Conservation (phyloP, 2,797 vertebrate genomes). For the Amblyraja radiata region DNA sequence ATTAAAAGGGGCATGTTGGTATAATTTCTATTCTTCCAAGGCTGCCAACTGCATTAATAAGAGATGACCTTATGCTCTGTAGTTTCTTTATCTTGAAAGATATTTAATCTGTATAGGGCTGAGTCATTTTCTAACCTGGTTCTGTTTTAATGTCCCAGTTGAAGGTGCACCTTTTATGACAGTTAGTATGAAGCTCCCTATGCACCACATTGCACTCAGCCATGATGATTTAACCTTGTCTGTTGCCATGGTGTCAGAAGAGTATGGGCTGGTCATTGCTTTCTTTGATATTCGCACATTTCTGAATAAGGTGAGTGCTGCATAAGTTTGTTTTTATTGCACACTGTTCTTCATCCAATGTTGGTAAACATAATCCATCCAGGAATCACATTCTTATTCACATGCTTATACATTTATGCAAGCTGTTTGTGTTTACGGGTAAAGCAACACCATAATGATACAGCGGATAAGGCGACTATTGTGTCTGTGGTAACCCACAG, state of each 20-base stretch:
- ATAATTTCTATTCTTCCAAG: neutral
- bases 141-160: constrained; percentile 47
- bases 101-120: neutral
- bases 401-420: neutral
- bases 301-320: constrained; percentile 72
- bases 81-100: neutral
- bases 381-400: too few species aligned
- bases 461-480: neutral
- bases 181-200: constrained; percentile 62
- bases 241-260: constrained; percentile 67
- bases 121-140: neutral
- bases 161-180: constrained; percentile 51
- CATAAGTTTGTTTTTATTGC: neutral
- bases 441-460: neutral
- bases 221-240: constrained; percentile 85
- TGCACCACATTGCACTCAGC: constrained; percentile 84
- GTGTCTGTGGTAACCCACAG: neutral
- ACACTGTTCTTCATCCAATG: too few species aligned
- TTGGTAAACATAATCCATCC: neutral
- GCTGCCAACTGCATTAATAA: neutral
- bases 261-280: constrained; percentile 59
- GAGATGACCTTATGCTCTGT: neutral
- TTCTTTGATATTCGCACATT: constrained; percentile 89
- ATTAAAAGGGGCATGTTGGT: neutral
- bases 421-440: neutral